Conservation (phyloP, 2,888 invertebrate genomes). For the Acrocyrtus sp. region DNA sequence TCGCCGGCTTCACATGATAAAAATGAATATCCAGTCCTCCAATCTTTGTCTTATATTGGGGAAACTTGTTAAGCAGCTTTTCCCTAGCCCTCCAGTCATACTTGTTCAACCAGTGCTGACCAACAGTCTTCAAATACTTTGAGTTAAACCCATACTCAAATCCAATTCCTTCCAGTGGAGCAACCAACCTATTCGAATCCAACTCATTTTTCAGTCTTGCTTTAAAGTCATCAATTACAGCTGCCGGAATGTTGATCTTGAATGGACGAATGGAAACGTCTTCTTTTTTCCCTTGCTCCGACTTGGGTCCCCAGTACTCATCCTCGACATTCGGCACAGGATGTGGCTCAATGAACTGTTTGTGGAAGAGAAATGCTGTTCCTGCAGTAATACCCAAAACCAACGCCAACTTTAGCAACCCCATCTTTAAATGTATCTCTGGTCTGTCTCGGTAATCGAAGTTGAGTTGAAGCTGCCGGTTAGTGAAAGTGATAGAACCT, state of each 20-base stretch:
- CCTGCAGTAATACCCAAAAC: background rate
- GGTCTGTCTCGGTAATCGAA: too few relatives aligned
- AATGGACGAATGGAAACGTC: constrained; percentile 72
- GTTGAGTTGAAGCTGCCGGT: too few relatives aligned
- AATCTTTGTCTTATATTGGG: constrained; percentile 80
- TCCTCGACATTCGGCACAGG: constrained; percentile 38
- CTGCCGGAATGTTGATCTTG: constrained; percentile 72
- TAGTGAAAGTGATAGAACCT: too few relatives aligned
- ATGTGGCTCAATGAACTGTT: background rate
- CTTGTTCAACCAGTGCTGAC: constrained; percentile 79
- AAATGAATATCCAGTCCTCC: constrained; percentile 82
- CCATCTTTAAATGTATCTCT: too few relatives aligned
- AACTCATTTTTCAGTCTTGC: constrained; percentile 73
- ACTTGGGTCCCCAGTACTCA: constrained; percentile 57
- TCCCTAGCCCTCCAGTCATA: constrained; percentile 81
- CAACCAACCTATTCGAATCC: constrained; percentile 62
- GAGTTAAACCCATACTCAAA: constrained; percentile 87
- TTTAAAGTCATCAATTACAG: constrained; percentile 70
- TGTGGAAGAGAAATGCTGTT: background rate
- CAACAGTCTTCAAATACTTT: constrained; percentile 73
- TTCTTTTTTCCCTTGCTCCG: constrained; percentile 65
- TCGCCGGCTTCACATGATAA: constrained; percentile 72
- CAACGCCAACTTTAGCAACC: constrained; percentile 7
- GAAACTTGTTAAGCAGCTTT: constrained; percentile 76
- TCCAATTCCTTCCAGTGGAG: constrained; percentile 69